phyloP scores from a whole-genome alignment of 2,113 vertebrate genomes.

The Bubo blakistoni region DNA sequence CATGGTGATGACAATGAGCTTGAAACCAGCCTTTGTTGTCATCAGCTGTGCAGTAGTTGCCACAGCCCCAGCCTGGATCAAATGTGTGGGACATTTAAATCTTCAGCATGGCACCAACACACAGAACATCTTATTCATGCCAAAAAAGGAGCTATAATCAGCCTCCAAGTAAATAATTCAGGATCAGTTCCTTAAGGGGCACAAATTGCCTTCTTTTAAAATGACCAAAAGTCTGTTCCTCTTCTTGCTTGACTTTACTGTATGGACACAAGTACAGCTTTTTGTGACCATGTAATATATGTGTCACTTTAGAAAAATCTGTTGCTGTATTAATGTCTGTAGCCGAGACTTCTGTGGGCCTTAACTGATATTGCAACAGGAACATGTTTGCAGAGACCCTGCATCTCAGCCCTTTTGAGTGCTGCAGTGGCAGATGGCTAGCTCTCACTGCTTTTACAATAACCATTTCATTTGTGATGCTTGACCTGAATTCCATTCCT shows the following conservation, averaged over 20 bases:
- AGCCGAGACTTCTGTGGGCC: not conserved
- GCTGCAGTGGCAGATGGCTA: conserved; percentile 66
- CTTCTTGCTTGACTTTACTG: not conserved
- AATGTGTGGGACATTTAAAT: conserved; percentile 73
- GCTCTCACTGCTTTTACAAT: conserved; percentile 59
- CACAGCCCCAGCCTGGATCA: conserved; percentile 61
- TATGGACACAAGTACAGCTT: not conserved
- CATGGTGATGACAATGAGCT: conserved; percentile 78
- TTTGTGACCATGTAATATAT: not conserved
- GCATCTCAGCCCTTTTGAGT: conserved; percentile 41
- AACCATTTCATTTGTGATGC: conserved; percentile 71
- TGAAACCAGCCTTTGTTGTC: conserved; percentile 73
- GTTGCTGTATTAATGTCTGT: not conserved
- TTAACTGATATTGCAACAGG: not conserved
- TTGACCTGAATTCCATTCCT: conserved; percentile 61
- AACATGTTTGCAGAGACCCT: not conserved
- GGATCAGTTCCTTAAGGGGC: conserved; percentile 26
- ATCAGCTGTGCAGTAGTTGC: conserved; percentile 73
- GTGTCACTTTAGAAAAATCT: not conserved
- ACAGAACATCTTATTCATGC: conserved; percentile 72
- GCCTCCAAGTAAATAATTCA: conserved; percentile 48
- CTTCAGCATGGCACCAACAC: conserved; percentile 69
- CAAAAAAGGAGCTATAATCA: conserved; percentile 58
- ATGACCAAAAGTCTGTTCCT: not conserved
- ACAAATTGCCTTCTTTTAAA: conserved; percentile 1